phyloP scores from a whole-genome alignment of 2,888 invertebrate genomes.

The Diogma glabrata region DNA sequence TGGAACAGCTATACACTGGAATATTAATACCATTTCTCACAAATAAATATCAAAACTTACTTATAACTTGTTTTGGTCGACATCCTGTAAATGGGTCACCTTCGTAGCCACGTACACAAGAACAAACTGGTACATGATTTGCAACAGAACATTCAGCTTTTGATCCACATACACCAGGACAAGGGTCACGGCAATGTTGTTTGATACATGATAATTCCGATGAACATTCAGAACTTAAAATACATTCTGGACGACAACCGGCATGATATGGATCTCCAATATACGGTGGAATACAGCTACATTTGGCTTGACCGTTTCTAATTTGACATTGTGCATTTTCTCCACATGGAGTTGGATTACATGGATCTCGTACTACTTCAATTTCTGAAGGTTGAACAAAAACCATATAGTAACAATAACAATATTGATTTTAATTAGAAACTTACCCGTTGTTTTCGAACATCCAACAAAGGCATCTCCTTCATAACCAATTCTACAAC shows the following conservation, averaged over 20 bases:
- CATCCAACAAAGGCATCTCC: slow-evolving; percentile 81
- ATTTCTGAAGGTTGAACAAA: too few relatives aligned
- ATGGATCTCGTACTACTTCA: slow-evolving; percentile 42
- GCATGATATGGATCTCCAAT: slow-evolving; percentile 77
- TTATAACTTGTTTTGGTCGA: slow-evolving; percentile 42
- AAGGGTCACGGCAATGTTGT: slow-evolving; percentile 77
- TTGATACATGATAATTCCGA: slow-evolving; percentile 66
- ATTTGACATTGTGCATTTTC: slow-evolving; percentile 70
- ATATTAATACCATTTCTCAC: neutral
- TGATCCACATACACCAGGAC: slow-evolving; percentile 69
- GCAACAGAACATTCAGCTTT: slow-evolving; percentile 73
- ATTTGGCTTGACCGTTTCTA: slow-evolving; percentile 55
- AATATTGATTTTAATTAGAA: neutral
- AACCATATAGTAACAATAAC: slow-evolving; percentile 13
- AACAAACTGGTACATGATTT: slow-evolving; percentile 73
- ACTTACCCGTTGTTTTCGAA: slow-evolving; percentile 40
- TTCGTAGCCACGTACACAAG: slow-evolving; percentile 60
- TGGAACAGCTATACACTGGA: slow-evolving; percentile 24
- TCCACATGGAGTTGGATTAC: slow-evolving; percentile 72
- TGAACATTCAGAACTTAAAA: slow-evolving; percentile 68
- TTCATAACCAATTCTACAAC: slow-evolving; percentile 61
- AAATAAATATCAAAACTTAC: slow-evolving; percentile 37
- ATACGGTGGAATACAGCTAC: slow-evolving; percentile 79
- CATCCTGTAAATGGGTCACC: slow-evolving; percentile 79
- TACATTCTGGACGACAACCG: slow-evolving; percentile 78